Percentiles rank a stretch among this genome's conserved stretches.
Evolutionary conservation across 2,797 vertebrate species (phyloP).

Genomic region (Enteromius trimaculatus): DNA sequence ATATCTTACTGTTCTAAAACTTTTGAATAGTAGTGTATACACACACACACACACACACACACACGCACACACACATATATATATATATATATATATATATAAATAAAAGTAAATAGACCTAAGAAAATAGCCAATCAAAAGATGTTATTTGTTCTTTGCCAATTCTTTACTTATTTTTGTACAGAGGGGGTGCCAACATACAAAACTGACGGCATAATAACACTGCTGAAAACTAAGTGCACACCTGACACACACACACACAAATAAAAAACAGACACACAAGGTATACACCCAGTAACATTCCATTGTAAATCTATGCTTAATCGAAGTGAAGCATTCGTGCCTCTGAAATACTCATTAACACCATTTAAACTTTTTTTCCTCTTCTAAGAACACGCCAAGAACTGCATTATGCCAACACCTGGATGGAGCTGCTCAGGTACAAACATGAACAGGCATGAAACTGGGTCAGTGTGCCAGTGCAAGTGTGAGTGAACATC

Average conservation of each 20-base stretch:
- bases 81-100: not conserved
- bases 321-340: constrained; percentile 15
- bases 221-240: constrained; percentile 14
- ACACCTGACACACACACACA: constrained; percentile 6
- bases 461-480: constrained; percentile 58
- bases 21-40: too few species aligned
- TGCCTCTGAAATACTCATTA: constrained; percentile 37
- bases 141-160: not conserved
- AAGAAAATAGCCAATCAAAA: not conserved
- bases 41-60: too few species aligned
- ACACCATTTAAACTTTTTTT: constrained; percentile 3
- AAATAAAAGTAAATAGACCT: not conserved
- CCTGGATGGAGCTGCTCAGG: constrained; percentile 34
- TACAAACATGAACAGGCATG: constrained; percentile 31
- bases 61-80: too few species aligned
- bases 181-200: not conserved
- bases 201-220: constrained; percentile 34
- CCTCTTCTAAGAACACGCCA: constrained; percentile 31
- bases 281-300: constrained; percentile 17
- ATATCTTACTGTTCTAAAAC: too few species aligned
- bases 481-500: constrained; percentile 14
- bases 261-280: constrained; percentile 1
- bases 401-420: constrained; percentile 26
- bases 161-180: constrained; percentile 11
- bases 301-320: constrained; percentile 42